These are phyloP conservation scores for Drosophila mercatorum DNA, from an alignment of 2,888 invertebrate species.

Conservation along the genomic window DNA sequence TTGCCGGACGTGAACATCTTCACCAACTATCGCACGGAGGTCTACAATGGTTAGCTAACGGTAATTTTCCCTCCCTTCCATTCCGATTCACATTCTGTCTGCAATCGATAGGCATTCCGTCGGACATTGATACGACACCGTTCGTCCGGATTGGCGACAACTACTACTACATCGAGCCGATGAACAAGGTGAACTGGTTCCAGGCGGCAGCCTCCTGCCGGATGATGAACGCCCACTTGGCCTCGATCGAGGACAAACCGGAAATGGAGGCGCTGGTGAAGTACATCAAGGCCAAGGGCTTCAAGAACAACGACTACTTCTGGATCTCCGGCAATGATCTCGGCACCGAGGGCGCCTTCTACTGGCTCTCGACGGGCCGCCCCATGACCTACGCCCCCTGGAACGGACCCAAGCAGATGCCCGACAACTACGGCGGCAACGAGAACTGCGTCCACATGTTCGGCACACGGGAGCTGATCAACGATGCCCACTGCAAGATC, in stretches of 20 bases:
- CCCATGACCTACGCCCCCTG: conserved; percentile 73
- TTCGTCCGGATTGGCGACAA: conserved; percentile 68
- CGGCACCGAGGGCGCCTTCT: conserved; percentile 71
- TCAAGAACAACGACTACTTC: conserved; percentile 63
- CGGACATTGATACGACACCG: conserved; percentile 70
- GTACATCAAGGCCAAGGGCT: conserved; percentile 64
- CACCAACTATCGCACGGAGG: conserved; percentile 68
- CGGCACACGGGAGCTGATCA: conserved; percentile 65
- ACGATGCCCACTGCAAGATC: conserved; percentile 72
- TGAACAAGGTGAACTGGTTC: conserved; percentile 75
- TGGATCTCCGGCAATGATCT: conserved; percentile 80
- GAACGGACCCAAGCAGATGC: conserved; percentile 73
- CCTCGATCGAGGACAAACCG: conserved; percentile 65
- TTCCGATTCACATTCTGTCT: neutral
- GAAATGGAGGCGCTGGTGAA: conserved; percentile 67
- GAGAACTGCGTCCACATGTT: conserved; percentile 79
- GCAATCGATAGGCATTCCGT: conserved; percentile 45
- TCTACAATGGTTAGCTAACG: conserved; percentile 57
- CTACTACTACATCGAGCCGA: conserved; percentile 68
- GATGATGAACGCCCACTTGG: conserved; percentile 72
- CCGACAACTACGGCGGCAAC: conserved; percentile 68
- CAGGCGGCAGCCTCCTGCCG: conserved; percentile 75
- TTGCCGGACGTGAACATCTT: conserved; percentile 67
- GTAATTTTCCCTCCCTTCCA: neutral
- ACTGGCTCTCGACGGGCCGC: conserved; percentile 72